Evolutionary conservation across 2,113 vertebrate genomes (phyloP).

Genomic region (Alligator mississippiensis): DNA sequence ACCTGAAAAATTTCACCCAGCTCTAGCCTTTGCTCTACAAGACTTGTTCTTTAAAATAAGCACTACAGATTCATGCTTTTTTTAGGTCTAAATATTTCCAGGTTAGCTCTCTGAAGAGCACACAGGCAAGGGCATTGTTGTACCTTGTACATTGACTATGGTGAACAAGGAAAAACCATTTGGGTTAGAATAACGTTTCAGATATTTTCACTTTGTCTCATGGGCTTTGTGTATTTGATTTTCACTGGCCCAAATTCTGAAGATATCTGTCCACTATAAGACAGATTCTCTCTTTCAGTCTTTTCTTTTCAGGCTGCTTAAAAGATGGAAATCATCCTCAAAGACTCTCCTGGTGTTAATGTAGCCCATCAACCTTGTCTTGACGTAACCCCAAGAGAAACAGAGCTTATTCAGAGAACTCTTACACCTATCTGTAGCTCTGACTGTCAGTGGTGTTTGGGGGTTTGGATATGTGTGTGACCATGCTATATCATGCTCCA

Average conservation of each 20-base stretch:
- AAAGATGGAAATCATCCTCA: accelerated
- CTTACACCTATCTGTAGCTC: no score
- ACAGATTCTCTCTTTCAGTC: no score
- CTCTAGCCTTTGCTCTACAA: not conserved
- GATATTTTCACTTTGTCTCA: not conserved
- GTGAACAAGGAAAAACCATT: not conserved
- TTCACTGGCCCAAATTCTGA: not conserved
- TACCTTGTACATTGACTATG: not conserved
- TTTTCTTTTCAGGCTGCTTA: not conserved
- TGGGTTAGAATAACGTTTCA: not conserved
- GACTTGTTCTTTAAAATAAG: not conserved
- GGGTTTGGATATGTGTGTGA: no score
- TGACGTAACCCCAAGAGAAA: no score
- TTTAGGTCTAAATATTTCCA: not conserved
- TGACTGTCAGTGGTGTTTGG: no score
- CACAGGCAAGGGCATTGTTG: not conserved
- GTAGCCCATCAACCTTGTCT: no score
- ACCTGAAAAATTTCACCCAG: not conserved
- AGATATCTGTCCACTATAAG: not conserved
- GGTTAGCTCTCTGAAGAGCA: not conserved
- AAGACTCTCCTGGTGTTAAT: not conserved
- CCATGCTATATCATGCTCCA: no score
- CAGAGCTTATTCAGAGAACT: no score
- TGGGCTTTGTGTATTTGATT: not conserved
- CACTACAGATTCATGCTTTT: not conserved